Conservation (phyloP, 2,888 invertebrate genomes). For the Keiferia lycopersicella region DNA sequence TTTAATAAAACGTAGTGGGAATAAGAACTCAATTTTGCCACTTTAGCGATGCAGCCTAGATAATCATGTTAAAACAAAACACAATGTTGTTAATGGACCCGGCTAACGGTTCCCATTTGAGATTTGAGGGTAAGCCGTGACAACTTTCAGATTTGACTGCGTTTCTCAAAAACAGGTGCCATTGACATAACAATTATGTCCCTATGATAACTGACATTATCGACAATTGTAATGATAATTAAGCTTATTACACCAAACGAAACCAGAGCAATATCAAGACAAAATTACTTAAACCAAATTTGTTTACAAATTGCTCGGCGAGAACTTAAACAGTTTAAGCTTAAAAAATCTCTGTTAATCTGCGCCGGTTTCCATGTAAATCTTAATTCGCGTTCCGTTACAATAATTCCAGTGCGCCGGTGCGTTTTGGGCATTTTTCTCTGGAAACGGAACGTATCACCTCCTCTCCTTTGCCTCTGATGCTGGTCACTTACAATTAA, state of each 20-base stretch:
- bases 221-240: not conserved
- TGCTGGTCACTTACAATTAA: conserved; percentile 77
- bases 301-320: not conserved
- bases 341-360: conserved; percentile 46
- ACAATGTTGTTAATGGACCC: conserved; percentile 1
- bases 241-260: not conserved
- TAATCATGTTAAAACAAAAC: conserved; percentile 5
- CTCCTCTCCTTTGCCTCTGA: conserved; percentile 69
- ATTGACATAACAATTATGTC: not conserved
- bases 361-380: conserved; percentile 62
- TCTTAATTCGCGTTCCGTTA: conserved; percentile 73
- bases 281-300: conserved; percentile 7
- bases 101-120: not conserved
- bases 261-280: conserved; percentile 2
- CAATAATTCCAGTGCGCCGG: conserved; percentile 64
- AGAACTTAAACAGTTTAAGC: not conserved
- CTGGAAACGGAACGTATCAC: conserved; percentile 76
- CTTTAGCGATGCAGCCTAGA: not conserved
- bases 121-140: not conserved
- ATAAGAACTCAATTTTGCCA: not conserved
- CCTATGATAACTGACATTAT: not conserved
- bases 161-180: not conserved
- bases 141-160: conserved; percentile 4
- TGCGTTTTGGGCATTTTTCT: conserved; percentile 66
- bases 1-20: no score